These are phyloP conservation scores for Apodemia hepburni DNA, from an alignment of 2,888 invertebrate genomes.

Conservation along the genomic window DNA sequence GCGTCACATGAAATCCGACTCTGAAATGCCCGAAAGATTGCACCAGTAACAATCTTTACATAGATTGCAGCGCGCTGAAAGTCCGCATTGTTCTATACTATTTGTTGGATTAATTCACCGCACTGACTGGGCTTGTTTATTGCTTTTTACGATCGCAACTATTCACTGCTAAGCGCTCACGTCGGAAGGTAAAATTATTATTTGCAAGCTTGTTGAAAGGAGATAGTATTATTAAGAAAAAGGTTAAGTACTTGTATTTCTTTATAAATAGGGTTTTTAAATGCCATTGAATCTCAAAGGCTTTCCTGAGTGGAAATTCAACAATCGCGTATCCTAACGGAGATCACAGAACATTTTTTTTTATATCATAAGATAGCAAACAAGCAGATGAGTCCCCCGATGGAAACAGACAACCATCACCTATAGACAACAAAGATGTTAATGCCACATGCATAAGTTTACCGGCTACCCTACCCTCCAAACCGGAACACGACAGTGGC, in stretches of 20 bases:
- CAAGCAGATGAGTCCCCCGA: too few relatives aligned
- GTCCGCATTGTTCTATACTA: conserved; percentile 15
- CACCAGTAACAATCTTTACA: conserved; percentile 18
- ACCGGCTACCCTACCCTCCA: too few relatives aligned
- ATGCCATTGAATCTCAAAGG: neutral
- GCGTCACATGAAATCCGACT: neutral
- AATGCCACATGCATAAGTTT: too few relatives aligned
- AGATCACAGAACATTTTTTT: too few relatives aligned
- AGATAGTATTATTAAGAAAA: neutral
- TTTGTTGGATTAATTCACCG: conserved; percentile 15
- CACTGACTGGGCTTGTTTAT: conserved; percentile 15
- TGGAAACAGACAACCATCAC: too few relatives aligned
- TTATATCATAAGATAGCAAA: too few relatives aligned
- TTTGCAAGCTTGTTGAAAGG: conserved; percentile 7
- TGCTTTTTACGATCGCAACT: conserved; percentile 19
- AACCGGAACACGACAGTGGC: too few relatives aligned
- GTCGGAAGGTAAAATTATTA: conserved; percentile 4
- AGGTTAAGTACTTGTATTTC: neutral
- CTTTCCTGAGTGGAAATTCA: too few relatives aligned
- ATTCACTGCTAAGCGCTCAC: conserved; percentile 11
- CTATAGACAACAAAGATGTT: too few relatives aligned
- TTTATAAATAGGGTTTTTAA: neutral
- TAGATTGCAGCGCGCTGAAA: conserved; percentile 20
- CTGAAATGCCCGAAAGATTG: conserved; percentile 14
- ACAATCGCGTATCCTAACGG: too few relatives aligned